Conservation (phyloP, 2,888 invertebrate genomes). For the Anthophora plumipes region DNA sequence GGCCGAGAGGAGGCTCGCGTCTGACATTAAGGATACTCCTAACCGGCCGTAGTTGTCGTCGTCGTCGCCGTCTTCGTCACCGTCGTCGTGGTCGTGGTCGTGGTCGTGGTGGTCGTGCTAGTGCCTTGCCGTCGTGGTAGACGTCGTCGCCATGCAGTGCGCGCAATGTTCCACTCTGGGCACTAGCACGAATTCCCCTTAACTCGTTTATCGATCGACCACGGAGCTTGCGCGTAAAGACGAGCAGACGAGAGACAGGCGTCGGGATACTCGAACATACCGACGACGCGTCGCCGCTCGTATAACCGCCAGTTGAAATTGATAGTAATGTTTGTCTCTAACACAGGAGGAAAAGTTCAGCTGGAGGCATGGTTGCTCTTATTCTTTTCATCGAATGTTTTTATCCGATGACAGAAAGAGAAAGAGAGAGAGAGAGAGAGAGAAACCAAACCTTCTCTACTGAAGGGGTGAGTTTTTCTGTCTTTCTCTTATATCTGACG, state of each 20-base stretch:
- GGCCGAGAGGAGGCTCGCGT: constrained; percentile 62
- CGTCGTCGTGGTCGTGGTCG: constrained; percentile 54
- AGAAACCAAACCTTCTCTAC: too few species aligned
- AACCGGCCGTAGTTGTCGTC: constrained; percentile 47
- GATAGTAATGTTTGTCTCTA: constrained; percentile 54
- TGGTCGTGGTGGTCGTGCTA: constrained; percentile 46
- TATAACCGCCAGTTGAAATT: constrained; percentile 36
- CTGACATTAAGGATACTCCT: constrained; percentile 69
- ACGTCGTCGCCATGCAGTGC: constrained; percentile 61
- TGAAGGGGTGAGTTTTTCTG: background rate
- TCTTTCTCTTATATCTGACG: background rate
- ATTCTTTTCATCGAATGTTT: background rate
- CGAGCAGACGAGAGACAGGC: background rate
- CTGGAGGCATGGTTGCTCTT: background rate
- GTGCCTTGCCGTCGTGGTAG: constrained; percentile 45
- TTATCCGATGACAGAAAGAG: too few species aligned
- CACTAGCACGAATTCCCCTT: background rate
- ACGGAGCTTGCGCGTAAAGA: constrained; percentile 55
- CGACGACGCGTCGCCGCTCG: constrained; percentile 36
- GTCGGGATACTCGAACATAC: constrained; percentile 1
- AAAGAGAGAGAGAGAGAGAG: too few species aligned
- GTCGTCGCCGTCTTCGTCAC: constrained; percentile 44
- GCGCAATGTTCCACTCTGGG: constrained; percentile 47
- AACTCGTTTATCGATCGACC: constrained; percentile 55
- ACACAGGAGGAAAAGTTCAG: background rate